Conservation (phyloP, 2,888 invertebrate genomes). For the Agrotis exclamationis region DNA sequence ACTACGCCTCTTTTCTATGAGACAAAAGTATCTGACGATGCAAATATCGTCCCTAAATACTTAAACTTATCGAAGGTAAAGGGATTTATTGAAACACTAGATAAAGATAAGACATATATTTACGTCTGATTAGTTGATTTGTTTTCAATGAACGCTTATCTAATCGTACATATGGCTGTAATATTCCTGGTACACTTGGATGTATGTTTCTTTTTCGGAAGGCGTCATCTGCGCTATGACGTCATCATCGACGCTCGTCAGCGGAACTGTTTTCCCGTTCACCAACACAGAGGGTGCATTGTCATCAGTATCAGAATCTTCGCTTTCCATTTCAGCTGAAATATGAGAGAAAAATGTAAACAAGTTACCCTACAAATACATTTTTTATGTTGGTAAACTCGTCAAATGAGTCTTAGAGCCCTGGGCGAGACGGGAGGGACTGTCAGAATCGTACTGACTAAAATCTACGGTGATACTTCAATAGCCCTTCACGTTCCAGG, state of each 20-base stretch:
- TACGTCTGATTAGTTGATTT: constrained; percentile 57
- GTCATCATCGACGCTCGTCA: constrained; percentile 96
- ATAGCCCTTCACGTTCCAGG: too few species aligned
- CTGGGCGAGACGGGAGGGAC: too few species aligned
- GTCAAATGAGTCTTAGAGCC: too few species aligned
- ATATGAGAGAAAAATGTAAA: constrained; percentile 42
- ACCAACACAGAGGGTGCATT: constrained; percentile 96
- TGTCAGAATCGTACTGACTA: too few species aligned
- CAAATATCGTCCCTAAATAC: neutral
- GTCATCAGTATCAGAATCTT: constrained; percentile 95
- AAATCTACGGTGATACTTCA: too few species aligned
- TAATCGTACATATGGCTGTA: constrained; percentile 97
- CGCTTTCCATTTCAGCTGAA: constrained; percentile 93
- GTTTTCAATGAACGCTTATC: constrained; percentile 58
- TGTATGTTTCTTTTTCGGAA: constrained; percentile 98
- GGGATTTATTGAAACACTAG: constrained; percentile 29
- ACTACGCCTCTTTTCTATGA: neutral
- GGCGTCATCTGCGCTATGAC: constrained; percentile 97
- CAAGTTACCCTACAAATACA: neutral
- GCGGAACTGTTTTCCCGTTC: constrained; percentile 94
- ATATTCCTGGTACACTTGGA: constrained; percentile 98
- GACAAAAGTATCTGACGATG: neutral
- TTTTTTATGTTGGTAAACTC: too few species aligned
- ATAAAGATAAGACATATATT: constrained; percentile 58
- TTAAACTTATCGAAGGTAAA: constrained; percentile 12